Base-by-base conservation (phyloP, 2,888 invertebrate genomes). In the Formica aserva region DNA sequence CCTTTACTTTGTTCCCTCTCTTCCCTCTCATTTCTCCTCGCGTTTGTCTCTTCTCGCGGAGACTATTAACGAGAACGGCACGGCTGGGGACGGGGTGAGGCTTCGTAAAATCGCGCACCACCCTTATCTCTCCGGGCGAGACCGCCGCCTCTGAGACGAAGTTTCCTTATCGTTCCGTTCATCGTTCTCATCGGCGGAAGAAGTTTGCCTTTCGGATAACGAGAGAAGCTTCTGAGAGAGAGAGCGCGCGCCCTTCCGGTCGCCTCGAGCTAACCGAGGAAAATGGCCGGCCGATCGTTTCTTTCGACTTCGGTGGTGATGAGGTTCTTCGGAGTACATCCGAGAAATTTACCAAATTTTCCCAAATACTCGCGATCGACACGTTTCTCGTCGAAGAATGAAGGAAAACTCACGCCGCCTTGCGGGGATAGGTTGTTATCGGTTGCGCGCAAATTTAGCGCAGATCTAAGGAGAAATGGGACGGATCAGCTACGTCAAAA, bases 131-230 rank as follows among this genome's bases (percentile, higher is more conserved):
- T 48, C n/a, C 9, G 69, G 80, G 29, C 78, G 63, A 82, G 85
- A 74, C 87, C 80, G 71, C 76, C 83, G 76, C 62, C n/a, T 83
- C 85, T 85, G 72, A 75, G 83, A 75, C 85, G 83, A 86, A 88
- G 87, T 85, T 87, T 65, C 77, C 86, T 90, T 90, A 90, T 90
- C 90, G 86, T 48, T 84, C 71, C 88, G 89, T 89, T 89, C 90
- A 89, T 90, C 90, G 87, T 86, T 86, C 86, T 85, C 86, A 86
- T 88, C 87, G 88, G 72, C 38, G 81, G 85, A 89, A 88, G 89
- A 89, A 90, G 90, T 90, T 90, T 89, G 85, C 90, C 83, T 86
- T 88, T 83, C 80, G 90, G 87, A 89, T 90, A 90, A 90, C 88
- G 90, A 90, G 87, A 65, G 89, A 86, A 76, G 86, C 88, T 84